Base-by-base conservation (phyloP, 2,888 invertebrate species). In the Melinaea menophilus region DNA sequence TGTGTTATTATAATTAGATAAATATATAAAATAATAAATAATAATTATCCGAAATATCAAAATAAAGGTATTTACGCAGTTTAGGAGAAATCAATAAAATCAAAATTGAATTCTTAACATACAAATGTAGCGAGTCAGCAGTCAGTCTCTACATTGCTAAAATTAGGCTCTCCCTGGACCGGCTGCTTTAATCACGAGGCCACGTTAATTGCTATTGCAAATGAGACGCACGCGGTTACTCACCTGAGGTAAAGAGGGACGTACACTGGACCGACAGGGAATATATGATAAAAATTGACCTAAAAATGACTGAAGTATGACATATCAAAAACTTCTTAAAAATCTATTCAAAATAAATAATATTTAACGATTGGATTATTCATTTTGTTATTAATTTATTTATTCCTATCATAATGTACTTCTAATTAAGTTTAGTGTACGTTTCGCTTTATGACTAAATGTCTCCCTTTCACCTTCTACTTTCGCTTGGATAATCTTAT, bases 401-500 rank as follows among this genome's bases (percentile, higher is more conserved):
- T n/a, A n/a, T n/a, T 48, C 2, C 13, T 13, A 48, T 5, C 3
- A 9, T 9, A 11, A 31, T 5, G 31, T 31, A 11, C 31, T 2
- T 51, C 31, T 31, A 2, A 9, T 48, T 35, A 37, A n/a, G 56
- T 45, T 59, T 64, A 75, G 65, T 86, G 72, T 72, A 65, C 81
- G 76, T 47, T 72, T 69, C 61, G 59, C 82, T 75, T 88, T 87
- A 82, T 68, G 70, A 77, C 85, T 81, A 87, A 89, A 89, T 85
- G 86, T 89, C 90, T 89, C 88, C 89, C 88, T 88, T 89, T 89
- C 89, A 89, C 90, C 90, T 89, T 89, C 88, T 89, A 89, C 88
- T 89, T 89, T 90, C 87, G 89, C 88, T 86, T 85, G 88, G 88
- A 84, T 90, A 89, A 90, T 89, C 90, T 90, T 88, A 89, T 89